These are phyloP conservation scores for Cyprinodon variegatus DNA, from an alignment of 2,113 vertebrate species.

Conservation along the genomic window DNA sequence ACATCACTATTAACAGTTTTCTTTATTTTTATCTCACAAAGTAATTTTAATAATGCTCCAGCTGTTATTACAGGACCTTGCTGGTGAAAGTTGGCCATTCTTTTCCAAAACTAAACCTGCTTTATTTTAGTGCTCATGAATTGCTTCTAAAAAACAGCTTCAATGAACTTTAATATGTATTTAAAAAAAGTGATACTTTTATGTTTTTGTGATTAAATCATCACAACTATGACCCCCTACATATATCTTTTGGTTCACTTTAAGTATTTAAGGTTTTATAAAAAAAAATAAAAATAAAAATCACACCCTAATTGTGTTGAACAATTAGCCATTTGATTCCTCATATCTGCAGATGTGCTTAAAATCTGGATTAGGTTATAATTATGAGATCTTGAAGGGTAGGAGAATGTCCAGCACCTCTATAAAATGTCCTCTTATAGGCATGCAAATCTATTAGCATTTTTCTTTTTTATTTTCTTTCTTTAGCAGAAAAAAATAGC, in stretches of 20 bases:
- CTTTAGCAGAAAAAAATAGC: no score
- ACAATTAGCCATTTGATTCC: background rate
- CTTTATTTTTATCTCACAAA: background rate
- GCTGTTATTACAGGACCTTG: background rate
- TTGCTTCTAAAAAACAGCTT: background rate
- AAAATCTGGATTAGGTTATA: background rate
- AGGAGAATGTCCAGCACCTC: no score
- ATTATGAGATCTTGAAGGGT: no score
- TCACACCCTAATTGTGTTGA: background rate
- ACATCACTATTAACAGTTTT: background rate
- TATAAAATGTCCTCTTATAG: no score
- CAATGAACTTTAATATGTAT: background rate
- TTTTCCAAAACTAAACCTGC: background rate
- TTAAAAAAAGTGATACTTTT: background rate
- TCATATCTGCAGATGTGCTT: background rate
- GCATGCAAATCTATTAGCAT: no score
- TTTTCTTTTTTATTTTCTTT: no score
- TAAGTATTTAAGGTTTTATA: background rate
- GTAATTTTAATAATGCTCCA: background rate
- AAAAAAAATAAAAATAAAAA: no score
- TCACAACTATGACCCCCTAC: no score
- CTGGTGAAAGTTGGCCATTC: background rate
- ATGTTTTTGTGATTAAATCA: background rate
- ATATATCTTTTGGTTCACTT: background rate
- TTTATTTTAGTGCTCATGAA: background rate